phyloP scores from a whole-genome alignment of 2,888 invertebrate species.

The Tetranychus truncatus region DNA sequence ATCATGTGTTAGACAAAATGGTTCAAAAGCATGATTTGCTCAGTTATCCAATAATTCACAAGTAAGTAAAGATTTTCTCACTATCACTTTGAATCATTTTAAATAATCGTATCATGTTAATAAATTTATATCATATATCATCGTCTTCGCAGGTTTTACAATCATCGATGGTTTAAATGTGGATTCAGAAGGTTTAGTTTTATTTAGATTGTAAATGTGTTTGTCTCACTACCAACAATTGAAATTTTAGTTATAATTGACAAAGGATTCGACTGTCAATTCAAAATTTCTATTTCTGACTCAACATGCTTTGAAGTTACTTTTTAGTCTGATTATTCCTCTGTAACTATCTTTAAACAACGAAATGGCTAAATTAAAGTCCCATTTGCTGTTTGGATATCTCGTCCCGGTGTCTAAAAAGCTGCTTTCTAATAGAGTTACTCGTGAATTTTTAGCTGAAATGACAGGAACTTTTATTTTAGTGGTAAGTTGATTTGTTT shows the following conservation, averaged over 20 bases:
- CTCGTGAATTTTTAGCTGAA: constrained; percentile 2
- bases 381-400: neutral
- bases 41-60: neutral
- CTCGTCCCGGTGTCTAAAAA: neutral
- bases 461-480: neutral
- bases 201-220: no score
- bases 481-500: neutral
- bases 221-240: no score
- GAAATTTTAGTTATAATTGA: no score
- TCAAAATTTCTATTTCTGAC: neutral
- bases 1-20: neutral
- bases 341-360: neutral
- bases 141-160: no score
- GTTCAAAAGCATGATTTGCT: neutral
- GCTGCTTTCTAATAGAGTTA: neutral
- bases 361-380: neutral
- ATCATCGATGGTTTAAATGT: no score
- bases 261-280: no score
- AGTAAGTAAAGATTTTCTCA: neutral
- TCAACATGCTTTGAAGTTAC: neutral
- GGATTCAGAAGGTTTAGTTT: no score
- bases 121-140: no score
- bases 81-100: neutral
- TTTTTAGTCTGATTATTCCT: neutral
- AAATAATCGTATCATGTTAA: neutral